Conservation (phyloP, 2,797 vertebrate genomes). For the Smutsia gigantea region DNA sequence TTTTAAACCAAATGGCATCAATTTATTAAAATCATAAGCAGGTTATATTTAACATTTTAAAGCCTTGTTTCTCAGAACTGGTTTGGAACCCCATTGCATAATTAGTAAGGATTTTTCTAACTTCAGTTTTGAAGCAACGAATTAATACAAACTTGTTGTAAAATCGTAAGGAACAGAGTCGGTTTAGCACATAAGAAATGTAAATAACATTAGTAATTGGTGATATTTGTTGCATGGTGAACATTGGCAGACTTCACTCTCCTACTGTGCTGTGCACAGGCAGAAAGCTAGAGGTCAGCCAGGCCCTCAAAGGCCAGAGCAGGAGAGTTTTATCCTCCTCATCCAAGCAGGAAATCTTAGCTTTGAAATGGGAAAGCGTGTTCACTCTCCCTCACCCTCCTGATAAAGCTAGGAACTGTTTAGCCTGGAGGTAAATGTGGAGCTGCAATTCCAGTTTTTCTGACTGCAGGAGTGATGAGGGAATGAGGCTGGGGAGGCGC, state of each 20-base stretch:
- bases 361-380: conserved; percentile 40
- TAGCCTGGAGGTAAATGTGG: conserved; percentile 7
- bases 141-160: neutral
- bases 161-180: neutral
- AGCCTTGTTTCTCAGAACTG: neutral
- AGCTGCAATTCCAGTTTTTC: conserved; percentile 63
- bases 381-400: neutral
- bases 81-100: neutral
- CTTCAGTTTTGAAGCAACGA: neutral
- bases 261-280: neutral
- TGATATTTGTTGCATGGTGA: neutral
- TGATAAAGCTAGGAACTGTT: conserved; percentile 13
- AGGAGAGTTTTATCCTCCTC: neutral
- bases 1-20: neutral
- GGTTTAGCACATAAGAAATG: neutral
- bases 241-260: neutral
- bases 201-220: neutral
- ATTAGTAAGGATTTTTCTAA: neutral
- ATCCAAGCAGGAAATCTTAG: neutral
- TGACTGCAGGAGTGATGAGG: neutral
- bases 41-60: neutral
- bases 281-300: neutral
- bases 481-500: neutral
- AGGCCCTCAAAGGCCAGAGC: neutral
- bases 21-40: neutral